A percentile compares a stretch with the other conserved stretches of the same genome.
Conservation (phyloP, 92 coral and sea anemone genomes). For the Scolanthus callimorphus region DNA sequence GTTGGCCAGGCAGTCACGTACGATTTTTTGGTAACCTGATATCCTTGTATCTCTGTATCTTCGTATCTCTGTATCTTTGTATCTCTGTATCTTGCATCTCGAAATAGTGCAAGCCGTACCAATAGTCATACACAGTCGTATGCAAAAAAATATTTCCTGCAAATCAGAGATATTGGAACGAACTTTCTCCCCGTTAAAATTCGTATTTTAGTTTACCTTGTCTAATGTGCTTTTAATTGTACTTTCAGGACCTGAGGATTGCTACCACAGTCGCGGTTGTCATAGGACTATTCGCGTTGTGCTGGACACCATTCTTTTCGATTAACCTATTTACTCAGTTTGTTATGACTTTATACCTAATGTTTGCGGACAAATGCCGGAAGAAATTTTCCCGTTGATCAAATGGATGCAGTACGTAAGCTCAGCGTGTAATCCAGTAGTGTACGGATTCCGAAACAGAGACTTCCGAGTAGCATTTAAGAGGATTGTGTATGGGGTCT, state of each 20-base stretch:
- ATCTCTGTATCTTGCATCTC: too few relatives aligned
- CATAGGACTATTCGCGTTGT: conserved; percentile 63
- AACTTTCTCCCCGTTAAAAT: too few relatives aligned
- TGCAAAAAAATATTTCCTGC: too few relatives aligned
- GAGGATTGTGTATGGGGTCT: conserved; percentile 56
- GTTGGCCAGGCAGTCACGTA: too few relatives aligned
- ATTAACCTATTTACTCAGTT: conserved; percentile 51
- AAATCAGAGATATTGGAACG: too few relatives aligned
- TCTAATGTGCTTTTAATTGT: too few relatives aligned
- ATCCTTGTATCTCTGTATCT: too few relatives aligned
- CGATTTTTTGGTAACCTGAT: too few relatives aligned
- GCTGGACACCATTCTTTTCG: conserved; percentile 78
- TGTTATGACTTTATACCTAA: conserved; percentile 8
- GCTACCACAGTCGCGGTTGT: conserved; percentile 87
- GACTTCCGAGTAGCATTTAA: conserved; percentile 74
- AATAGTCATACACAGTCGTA: too few relatives aligned
- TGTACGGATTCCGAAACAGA: conserved; percentile 78
- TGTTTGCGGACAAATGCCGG: conserved; percentile 20
- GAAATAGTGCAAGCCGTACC: too few relatives aligned
- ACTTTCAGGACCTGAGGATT: conserved; percentile 66
- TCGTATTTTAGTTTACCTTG: too few relatives aligned
- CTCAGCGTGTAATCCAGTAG: conserved; percentile 73
- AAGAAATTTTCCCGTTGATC: conserved; percentile 6
- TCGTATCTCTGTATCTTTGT: too few relatives aligned
- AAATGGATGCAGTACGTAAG: conserved; percentile 85